These are phyloP conservation scores for Hydropotes inermis DNA, from an alignment of 2,113 vertebrate genomes.

Conservation along the genomic window DNA sequence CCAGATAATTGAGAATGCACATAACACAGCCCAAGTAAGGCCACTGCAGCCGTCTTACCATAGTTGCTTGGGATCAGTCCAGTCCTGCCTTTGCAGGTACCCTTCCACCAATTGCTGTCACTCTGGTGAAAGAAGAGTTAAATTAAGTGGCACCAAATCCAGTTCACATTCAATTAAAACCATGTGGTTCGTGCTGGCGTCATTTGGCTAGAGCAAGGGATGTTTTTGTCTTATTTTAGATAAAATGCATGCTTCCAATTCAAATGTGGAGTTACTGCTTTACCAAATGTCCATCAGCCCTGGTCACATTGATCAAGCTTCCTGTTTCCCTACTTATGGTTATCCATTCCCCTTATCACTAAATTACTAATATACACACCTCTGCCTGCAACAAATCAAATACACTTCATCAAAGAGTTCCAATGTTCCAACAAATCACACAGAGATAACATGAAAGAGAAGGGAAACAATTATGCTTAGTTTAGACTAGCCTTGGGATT, in stretches of 20 bases:
- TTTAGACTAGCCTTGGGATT: background rate
- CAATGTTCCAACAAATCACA: background rate
- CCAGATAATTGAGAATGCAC: background rate
- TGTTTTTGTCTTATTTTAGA: background rate
- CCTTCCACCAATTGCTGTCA: conserved; percentile 99
- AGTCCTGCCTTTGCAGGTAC: conserved; percentile 94
- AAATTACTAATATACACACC: background rate
- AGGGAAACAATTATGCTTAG: background rate
- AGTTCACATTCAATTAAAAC: background rate
- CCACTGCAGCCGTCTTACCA: conserved; percentile 82
- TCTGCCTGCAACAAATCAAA: background rate
- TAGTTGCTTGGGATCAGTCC: conserved; percentile 99
- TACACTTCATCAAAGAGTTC: background rate
- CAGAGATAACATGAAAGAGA: background rate
- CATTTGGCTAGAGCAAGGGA: background rate
- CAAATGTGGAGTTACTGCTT: background rate
- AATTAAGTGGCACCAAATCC: background rate
- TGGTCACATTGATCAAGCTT: background rate
- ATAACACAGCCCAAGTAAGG: background rate
- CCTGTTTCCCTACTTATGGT: background rate
- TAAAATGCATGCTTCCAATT: background rate
- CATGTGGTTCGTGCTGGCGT: rapidly evolving
- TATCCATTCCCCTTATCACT: background rate
- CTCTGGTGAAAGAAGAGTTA: conserved; percentile 82
- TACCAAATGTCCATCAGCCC: background rate